Evolutionary conservation across 2,888 invertebrate genomes (phyloP).

Genomic region (Phaedon cochleariae): DNA sequence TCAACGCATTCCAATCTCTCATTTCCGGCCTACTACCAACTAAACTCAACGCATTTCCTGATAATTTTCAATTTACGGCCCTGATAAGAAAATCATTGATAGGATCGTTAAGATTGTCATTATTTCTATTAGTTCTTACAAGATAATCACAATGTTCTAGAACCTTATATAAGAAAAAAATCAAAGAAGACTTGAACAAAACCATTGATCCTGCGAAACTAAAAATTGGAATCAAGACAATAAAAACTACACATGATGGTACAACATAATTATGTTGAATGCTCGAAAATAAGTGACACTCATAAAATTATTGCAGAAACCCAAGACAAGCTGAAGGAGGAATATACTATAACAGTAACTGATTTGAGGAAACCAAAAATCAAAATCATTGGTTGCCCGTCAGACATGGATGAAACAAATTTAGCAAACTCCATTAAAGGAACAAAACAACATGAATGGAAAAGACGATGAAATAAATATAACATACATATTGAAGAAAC

Average conservation of each 20-base stretch:
- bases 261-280: conserved; percentile 2
- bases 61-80: too few relatives aligned
- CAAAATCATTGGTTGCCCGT: conserved; percentile 2
- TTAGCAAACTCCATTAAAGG: conserved; percentile 2
- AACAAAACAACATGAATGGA: conserved; percentile 7
- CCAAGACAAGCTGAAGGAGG: conserved; percentile 3
- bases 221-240: background rate
- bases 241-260: background rate
- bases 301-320: background rate
- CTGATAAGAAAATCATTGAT: too few relatives aligned
- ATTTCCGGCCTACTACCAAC: too few relatives aligned
- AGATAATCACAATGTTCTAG: too few relatives aligned
- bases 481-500: conserved; percentile 3
- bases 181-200: background rate
- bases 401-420: background rate
- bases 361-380: background rate
- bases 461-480: background rate
- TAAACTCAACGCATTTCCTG: too few relatives aligned
- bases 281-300: background rate
- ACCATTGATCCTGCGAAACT: background rate
- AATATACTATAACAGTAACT: background rate
- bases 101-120: too few relatives aligned
- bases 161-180: background rate
- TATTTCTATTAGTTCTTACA: too few relatives aligned
- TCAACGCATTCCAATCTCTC: too few relatives aligned